These are phyloP conservation scores for Muscina levida DNA, from an alignment of 2,888 invertebrate species.

Conservation along the genomic window DNA sequence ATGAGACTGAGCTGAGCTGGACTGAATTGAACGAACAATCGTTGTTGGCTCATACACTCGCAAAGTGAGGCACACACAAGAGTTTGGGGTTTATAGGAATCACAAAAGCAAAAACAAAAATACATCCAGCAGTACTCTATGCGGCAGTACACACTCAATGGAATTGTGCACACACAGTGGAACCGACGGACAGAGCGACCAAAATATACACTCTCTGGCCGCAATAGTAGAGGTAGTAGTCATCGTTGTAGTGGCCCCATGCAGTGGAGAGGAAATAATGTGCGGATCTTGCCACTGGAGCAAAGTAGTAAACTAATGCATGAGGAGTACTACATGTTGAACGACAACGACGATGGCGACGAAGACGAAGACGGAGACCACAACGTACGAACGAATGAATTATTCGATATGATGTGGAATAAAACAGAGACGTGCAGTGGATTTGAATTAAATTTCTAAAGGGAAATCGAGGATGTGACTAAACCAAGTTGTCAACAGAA, in stretches of 20 bases:
- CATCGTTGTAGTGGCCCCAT: slow-evolving; percentile 51
- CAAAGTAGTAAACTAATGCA: slow-evolving; percentile 19
- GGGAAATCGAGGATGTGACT: too few species aligned
- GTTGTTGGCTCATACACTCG: slow-evolving; percentile 3
- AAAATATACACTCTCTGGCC: slow-evolving; percentile 12
- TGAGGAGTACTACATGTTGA: not conserved
- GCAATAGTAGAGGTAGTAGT: too few species aligned
- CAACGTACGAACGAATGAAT: not conserved
- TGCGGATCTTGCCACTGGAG: slow-evolving; percentile 52
- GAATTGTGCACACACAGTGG: not conserved
- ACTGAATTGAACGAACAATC: too few species aligned
- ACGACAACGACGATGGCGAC: slow-evolving; percentile 15
- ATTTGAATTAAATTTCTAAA: too few species aligned
- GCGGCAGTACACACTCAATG: too few species aligned
- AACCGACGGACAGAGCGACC: not conserved
- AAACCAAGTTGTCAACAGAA: too few species aligned
- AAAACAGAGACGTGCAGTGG: slow-evolving; percentile 22
- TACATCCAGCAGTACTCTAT: slow-evolving; percentile 16
- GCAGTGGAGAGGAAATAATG: slow-evolving; percentile 50
- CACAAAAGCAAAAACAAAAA: slow-evolving; percentile 9
- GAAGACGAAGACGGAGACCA: slow-evolving; percentile 1
- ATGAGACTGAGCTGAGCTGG: slow-evolving; percentile 57
- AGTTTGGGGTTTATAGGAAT: slow-evolving; percentile 23
- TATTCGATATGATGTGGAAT: not conserved
- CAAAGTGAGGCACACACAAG: slow-evolving; percentile 42